Percentiles rank a stretch among this genome's conserved stretches.
Evolutionary conservation across 2,797 vertebrate genomes (phyloP).

Genomic region (Mormyrops boulengeri): DNA sequence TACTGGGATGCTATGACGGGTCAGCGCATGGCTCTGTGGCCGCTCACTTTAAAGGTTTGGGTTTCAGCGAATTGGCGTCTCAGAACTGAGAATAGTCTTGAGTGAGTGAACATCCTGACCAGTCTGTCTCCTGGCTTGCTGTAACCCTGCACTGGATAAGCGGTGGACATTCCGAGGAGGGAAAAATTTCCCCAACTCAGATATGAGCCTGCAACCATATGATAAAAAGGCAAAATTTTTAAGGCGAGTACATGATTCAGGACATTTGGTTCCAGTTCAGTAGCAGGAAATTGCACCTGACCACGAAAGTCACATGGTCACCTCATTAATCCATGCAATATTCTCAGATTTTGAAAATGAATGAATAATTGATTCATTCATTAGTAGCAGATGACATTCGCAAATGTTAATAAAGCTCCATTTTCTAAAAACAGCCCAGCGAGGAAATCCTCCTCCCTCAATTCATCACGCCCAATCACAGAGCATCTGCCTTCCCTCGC

Average conservation of each 20-base stretch:
- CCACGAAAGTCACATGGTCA: constrained; percentile 4
- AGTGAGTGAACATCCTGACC: background rate
- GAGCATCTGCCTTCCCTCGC: constrained; percentile 25
- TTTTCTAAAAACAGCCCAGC: constrained; percentile 56
- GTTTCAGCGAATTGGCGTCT: background rate
- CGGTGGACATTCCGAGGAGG: background rate
- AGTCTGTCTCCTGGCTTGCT: background rate
- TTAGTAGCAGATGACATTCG: constrained; percentile 52
- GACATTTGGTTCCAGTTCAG: background rate
- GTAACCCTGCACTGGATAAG: background rate
- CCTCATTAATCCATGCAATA: constrained; percentile 44
- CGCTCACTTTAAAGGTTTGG: background rate
- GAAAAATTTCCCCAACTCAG: background rate
- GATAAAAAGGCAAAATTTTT: background rate
- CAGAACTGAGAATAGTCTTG: background rate
- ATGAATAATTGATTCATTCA: constrained; percentile 67
- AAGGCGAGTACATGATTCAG: background rate
- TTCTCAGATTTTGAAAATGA: constrained; percentile 43
- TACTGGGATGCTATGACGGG: background rate
- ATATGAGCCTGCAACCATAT: background rate
- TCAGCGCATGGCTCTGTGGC: background rate
- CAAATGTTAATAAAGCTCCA: constrained; percentile 53
- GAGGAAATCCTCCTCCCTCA: constrained; percentile 43
- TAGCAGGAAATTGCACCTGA: background rate
- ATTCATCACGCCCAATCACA: constrained; percentile 47